These are phyloP conservation scores for Piaya cayana DNA, from an alignment of 2,113 vertebrate genomes.

Conservation along the genomic window DNA sequence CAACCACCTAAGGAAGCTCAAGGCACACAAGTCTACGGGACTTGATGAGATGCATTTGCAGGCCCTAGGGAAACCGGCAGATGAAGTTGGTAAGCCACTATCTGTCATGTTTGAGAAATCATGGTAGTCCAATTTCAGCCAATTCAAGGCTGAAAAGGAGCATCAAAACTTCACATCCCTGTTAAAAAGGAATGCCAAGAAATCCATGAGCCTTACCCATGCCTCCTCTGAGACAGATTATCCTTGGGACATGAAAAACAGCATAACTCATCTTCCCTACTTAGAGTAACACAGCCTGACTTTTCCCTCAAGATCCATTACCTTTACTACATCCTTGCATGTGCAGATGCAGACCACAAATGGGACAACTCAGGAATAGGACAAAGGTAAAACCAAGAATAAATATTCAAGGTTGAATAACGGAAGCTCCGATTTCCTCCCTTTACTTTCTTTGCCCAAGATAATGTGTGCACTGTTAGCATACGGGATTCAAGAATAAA, in stretches of 20 bases:
- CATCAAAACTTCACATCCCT: no score
- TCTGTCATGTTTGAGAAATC: no score
- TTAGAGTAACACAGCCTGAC: neutral
- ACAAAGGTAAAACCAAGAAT: neutral
- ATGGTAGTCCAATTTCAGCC: no score
- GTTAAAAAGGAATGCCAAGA: no score
- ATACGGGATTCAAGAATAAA: neutral
- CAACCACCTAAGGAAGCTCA: no score
- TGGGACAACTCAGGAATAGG: neutral
- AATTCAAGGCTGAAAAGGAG: no score
- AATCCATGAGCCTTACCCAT: no score
- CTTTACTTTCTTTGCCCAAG: neutral
- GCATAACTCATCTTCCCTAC: neutral
- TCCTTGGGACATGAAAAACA: neutral
- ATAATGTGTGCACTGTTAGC: neutral
- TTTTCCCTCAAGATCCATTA: neutral
- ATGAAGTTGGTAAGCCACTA: no score
- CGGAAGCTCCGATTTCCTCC: neutral
- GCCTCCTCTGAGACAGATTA: neutral
- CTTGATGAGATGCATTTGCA: no score
- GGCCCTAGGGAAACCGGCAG: no score
- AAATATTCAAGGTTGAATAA: neutral
- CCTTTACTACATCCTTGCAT: accelerated
- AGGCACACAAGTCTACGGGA: no score
- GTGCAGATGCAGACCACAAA: neutral